These are phyloP conservation scores for Electrophaes corylata DNA, from an alignment of 2,888 invertebrate species.

Conservation along the genomic window DNA sequence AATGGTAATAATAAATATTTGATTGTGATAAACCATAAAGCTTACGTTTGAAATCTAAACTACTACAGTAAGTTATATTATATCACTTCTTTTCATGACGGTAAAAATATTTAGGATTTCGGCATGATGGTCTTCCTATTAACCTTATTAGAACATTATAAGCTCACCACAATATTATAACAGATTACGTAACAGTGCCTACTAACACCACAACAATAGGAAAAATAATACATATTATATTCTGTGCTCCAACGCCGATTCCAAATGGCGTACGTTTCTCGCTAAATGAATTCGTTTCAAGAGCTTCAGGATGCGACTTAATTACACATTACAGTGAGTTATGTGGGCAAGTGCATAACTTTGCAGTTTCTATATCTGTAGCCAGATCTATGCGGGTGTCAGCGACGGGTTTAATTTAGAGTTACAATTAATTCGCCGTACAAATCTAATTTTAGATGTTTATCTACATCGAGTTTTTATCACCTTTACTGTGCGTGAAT, in stretches of 20 bases:
- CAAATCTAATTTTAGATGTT: constrained; percentile 14
- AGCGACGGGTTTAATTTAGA: constrained; percentile 43
- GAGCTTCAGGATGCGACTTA: constrained; percentile 36
- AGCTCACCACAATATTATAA: neutral
- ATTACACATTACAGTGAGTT: constrained; percentile 37
- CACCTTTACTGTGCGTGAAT: neutral
- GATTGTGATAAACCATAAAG: too few relatives aligned
- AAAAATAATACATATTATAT: too few relatives aligned
- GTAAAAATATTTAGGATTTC: too few relatives aligned
- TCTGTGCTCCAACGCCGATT: neutral
- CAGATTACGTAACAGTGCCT: neutral
- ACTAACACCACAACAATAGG: neutral
- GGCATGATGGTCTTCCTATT: too few relatives aligned
- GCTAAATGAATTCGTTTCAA: constrained; percentile 42
- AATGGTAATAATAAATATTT: too few relatives aligned
- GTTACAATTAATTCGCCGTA: constrained; percentile 39
- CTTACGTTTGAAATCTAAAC: too few relatives aligned
- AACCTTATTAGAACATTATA: too few relatives aligned
- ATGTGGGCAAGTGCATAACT: constrained; percentile 38
- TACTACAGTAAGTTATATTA: too few relatives aligned
- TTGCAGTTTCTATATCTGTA: constrained; percentile 38
- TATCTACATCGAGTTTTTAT: neutral
- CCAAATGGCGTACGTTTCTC: neutral
- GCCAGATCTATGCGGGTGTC: constrained; percentile 39
- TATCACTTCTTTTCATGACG: too few relatives aligned